Conservation (phyloP, 2,888 invertebrate genomes). For the Nomada lathburiana region DNA sequence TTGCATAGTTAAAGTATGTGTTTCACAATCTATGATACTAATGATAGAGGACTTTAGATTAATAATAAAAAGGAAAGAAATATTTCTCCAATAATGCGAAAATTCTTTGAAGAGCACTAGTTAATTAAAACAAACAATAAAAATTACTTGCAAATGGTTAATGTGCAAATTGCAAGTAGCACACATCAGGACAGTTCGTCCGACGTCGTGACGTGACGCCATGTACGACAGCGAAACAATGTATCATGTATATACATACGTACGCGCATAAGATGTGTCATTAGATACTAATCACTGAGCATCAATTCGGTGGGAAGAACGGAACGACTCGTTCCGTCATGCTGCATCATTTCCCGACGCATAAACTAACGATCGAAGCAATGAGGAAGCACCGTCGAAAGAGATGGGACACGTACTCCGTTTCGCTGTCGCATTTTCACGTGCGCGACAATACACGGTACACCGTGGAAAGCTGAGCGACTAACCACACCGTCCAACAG, state of each 20-base stretch:
- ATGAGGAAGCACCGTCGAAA: slow-evolving; percentile 49
- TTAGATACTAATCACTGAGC: slow-evolving; percentile 39
- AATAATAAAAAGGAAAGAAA: not conserved
- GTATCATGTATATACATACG: not conserved
- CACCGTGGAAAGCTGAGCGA: slow-evolving; percentile 14
- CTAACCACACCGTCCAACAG: slow-evolving; percentile 1
- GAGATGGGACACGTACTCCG: slow-evolving; percentile 11
- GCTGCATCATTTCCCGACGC: slow-evolving; percentile 45
- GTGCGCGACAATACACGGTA: slow-evolving; percentile 4
- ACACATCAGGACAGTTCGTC: slow-evolving; percentile 9
- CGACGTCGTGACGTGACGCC: slow-evolving; percentile 19
- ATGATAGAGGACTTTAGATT: not conserved
- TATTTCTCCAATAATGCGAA: not conserved
- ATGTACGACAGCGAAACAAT: slow-evolving; percentile 13
- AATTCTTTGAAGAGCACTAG: not conserved
- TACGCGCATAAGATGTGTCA: slow-evolving; percentile 10
- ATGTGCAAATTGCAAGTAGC: not conserved
- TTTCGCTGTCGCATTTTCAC: slow-evolving; percentile 40
- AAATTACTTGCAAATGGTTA: slow-evolving; percentile 3
- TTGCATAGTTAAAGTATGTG: no score
- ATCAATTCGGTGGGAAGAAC: slow-evolving; percentile 41
- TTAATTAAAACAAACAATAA: not conserved
- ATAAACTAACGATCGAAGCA: slow-evolving; percentile 29
- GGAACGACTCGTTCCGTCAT: slow-evolving; percentile 22
- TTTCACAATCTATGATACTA: no score